Evolutionary conservation across 2,797 vertebrate species (phyloP).

Genomic region (Scomberomorus guttatus): DNA sequence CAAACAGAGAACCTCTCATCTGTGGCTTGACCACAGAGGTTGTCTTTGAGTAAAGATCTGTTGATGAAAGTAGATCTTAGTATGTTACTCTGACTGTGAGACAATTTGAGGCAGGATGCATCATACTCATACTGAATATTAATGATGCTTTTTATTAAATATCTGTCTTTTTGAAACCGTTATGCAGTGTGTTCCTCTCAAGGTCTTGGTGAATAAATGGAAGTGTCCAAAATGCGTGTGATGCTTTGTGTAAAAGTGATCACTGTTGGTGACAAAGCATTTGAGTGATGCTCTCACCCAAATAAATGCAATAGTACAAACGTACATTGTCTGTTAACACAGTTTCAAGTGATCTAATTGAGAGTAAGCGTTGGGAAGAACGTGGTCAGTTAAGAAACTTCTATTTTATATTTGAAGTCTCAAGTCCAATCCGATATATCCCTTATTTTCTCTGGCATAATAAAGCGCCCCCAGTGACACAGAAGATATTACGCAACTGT

Average conservation of each 20-base stretch:
- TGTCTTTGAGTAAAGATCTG: constrained; percentile 19
- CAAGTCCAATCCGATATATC: too few species aligned
- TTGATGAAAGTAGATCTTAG: neutral
- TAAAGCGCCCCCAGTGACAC: too few species aligned
- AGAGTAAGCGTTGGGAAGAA: neutral
- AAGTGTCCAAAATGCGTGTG: neutral
- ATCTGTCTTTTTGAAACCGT: neutral
- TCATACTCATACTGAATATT: neutral
- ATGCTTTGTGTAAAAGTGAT: neutral
- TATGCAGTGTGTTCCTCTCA: neutral
- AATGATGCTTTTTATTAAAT: neutral
- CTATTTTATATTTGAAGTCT: too few species aligned
- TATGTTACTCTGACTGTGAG: neutral
- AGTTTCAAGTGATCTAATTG: neutral
- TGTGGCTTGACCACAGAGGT: constrained; percentile 14
- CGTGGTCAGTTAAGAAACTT: neutral
- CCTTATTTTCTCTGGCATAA: too few species aligned
- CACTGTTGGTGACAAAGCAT: neutral
- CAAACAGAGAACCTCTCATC: constrained; percentile 7
- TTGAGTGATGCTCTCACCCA: neutral
- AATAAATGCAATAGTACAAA: neutral
- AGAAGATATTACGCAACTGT: too few species aligned
- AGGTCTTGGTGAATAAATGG: neutral
- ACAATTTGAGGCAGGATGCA: neutral
- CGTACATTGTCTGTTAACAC: neutral